These are phyloP conservation scores for Dipodomys merriami DNA, from an alignment of 2,113 vertebrate genomes.

Conservation along the genomic window DNA sequence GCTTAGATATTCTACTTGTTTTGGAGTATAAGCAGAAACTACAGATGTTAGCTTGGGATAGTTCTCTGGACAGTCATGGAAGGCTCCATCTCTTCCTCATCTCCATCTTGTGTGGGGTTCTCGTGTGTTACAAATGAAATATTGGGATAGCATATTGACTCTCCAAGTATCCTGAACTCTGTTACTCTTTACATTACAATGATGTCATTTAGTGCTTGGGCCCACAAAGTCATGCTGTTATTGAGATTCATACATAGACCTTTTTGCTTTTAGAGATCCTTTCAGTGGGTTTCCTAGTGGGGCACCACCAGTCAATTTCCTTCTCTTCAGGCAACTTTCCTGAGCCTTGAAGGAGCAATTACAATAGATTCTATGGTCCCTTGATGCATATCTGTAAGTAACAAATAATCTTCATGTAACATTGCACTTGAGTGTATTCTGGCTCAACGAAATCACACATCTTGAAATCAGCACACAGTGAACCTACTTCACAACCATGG, in stretches of 20 bases:
- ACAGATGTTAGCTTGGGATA: neutral
- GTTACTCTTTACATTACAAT: too few species aligned
- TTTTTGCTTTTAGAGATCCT: neutral
- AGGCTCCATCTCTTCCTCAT: neutral
- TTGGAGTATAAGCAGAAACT: neutral
- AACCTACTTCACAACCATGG: neutral
- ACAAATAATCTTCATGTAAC: neutral
- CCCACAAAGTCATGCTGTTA: accelerated
- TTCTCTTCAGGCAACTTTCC: neutral
- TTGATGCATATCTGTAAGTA: too few species aligned
- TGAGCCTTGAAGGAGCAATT: neutral
- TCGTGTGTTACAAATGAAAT: neutral
- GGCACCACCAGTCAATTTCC: neutral
- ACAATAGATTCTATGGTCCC: neutral
- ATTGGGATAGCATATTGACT: neutral
- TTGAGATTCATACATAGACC: neutral
- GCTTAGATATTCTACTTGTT: neutral
- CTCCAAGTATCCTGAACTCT: neutral
- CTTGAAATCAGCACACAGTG: neutral
- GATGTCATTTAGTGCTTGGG: too few species aligned
- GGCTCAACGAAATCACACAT: neutral
- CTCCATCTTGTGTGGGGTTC: too few species aligned
- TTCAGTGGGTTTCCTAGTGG: neutral
- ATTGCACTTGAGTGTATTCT: neutral
- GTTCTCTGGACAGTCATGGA: neutral